A percentile compares a stretch with the other conserved stretches of the same genome.
Evolutionary conservation across 2,113 vertebrate species (phyloP).

Genomic region (Serilophus lunatus): DNA sequence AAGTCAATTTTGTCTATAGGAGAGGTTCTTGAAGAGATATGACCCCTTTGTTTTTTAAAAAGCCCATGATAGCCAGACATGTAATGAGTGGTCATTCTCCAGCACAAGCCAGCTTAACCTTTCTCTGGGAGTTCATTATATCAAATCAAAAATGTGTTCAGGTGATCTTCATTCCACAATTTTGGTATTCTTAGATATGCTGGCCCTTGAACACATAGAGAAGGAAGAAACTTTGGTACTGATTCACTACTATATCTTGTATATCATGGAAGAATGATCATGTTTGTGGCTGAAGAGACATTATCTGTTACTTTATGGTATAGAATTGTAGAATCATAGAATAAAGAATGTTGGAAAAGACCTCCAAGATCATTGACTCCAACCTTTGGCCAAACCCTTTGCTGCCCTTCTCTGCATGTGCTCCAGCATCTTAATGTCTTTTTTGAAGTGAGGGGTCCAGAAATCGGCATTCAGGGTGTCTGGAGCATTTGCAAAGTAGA

Average conservation of each 20-base stretch:
- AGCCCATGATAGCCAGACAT: neutral
- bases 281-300: neutral
- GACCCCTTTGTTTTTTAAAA: neutral
- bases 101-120: neutral
- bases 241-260: neutral
- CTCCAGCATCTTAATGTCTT: neutral
- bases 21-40: neutral
- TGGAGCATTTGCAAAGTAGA: neutral
- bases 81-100: neutral
- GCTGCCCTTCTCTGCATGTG: fast-evolving
- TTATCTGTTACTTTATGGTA: neutral
- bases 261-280: neutral
- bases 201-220: neutral
- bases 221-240: neutral
- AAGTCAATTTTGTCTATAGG: neutral
- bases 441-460: neutral
- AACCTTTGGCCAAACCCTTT: fast-evolving
- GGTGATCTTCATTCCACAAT: neutral
- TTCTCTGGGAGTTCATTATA: neutral
- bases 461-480: neutral
- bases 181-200: neutral
- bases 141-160: neutral
- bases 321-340: too few relatives aligned
- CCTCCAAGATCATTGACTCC: neutral
- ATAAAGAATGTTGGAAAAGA: neutral